A percentile compares a stretch with the other conserved stretches of the same genome.
These are phyloP conservation scores for Strigamia transsilvanica DNA, from an alignment of 2,888 invertebrate species.

Conservation along the genomic window DNA sequence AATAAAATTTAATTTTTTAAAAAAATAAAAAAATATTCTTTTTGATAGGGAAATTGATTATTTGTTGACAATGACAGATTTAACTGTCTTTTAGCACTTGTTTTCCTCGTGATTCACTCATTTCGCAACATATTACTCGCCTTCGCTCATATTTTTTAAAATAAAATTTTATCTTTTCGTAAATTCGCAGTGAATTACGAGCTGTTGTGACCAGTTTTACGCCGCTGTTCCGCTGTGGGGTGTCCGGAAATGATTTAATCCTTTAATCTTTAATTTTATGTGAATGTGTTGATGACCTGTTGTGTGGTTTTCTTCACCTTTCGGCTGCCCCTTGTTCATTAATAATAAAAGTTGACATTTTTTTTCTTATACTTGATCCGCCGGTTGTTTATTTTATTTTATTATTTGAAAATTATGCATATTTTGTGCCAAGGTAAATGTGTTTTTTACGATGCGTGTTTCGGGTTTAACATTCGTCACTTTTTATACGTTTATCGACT, in stretches of 20 bases:
- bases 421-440: not conserved
- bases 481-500: constrained; percentile 42
- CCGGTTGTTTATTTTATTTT: not conserved
- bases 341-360: not conserved
- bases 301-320: constrained; percentile 44
- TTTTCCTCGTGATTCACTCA: no score
- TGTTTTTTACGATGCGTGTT: constrained; percentile 6
- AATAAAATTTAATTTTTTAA: not conserved
- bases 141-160: no score
- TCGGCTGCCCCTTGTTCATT: not conserved
- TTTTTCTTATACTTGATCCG: not conserved
- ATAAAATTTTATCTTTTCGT: not conserved
- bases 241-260: constrained; percentile 35
- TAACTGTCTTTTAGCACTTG: constrained; percentile 26
- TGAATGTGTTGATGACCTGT: constrained; percentile 39
- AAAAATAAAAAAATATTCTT: not conserved
- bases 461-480: not conserved
- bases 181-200: not conserved
- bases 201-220: constrained; percentile 16
- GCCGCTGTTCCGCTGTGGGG: constrained; percentile 22
- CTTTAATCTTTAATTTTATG: constrained; percentile 41
- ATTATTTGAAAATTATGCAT: not conserved
- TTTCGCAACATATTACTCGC: no score
- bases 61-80: constrained; percentile 15
- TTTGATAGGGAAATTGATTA: not conserved